These are phyloP conservation scores for Bostrychus sinensis DNA, from an alignment of 2,113 vertebrate genomes.

Conservation along the genomic window DNA sequence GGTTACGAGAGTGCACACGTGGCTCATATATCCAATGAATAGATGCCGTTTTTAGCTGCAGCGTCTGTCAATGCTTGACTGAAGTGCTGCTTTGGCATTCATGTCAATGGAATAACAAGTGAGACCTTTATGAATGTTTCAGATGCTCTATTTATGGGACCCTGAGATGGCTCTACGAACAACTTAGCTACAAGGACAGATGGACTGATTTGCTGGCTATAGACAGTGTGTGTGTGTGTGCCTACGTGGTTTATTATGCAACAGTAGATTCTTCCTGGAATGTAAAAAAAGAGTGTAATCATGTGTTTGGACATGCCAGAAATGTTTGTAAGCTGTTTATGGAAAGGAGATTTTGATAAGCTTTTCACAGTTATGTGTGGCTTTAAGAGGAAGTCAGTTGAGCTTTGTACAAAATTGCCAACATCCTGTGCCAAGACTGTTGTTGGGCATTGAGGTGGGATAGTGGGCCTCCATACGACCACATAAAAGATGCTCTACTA, in stretches of 20 bases:
- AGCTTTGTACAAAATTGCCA: slow-evolving; percentile 26
- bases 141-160: slow-evolving; percentile 67
- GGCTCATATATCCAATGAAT: slow-evolving; percentile 62
- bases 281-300: slow-evolving; percentile 39
- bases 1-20: slow-evolving; percentile 31
- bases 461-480: slow-evolving; percentile 15
- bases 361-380: slow-evolving; percentile 30
- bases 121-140: slow-evolving; percentile 74
- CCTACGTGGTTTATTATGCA: slow-evolving; percentile 40
- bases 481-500: neutral
- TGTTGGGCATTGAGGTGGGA: neutral
- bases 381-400: slow-evolving; percentile 44
- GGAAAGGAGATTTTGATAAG: slow-evolving; percentile 49
- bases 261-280: slow-evolving; percentile 35
- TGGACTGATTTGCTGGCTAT: slow-evolving; percentile 51
- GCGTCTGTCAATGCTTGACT: slow-evolving; percentile 52
- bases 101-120: slow-evolving; percentile 68
- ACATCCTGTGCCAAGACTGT: slow-evolving; percentile 1
- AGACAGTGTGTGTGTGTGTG: slow-evolving; percentile 17
- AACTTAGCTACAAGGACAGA: slow-evolving; percentile 42
- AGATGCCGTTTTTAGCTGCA: slow-evolving; percentile 67
- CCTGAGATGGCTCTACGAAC: slow-evolving; percentile 47
- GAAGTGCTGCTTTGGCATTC: slow-evolving; percentile 49
- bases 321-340: slow-evolving; percentile 65
- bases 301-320: slow-evolving; percentile 52